Base-by-base conservation (phyloP, 1,140 invertebrate genomes). In the Psilanteris sp. region DNA sequence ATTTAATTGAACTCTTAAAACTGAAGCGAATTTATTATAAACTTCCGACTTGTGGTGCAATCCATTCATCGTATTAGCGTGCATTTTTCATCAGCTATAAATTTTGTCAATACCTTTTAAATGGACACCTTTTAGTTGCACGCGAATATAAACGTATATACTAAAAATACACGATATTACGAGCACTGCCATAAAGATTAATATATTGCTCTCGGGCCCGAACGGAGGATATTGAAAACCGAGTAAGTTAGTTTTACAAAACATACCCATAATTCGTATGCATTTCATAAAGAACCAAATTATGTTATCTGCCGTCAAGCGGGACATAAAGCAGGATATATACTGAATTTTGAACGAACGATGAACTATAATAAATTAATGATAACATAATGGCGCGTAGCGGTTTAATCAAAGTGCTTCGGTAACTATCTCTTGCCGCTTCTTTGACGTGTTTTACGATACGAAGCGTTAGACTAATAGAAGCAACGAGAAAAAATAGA, bases 351-450 rank as follows among this genome's bases (percentile, higher is more conserved):
- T 31, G 27, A 50, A 14, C 43, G 29, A 20, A 41, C 26, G 27
- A n/a, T 18, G 34, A 59, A 46, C 43, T 44, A 43, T 48, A 52
- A 61, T 71, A 61, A 71, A 71, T 71, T 71, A 71, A 62, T 61
- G 67, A 71, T 62, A 70, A 61, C 22, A 61, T 46, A 71, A 71
- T 61, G 39, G 54, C 57, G 27, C 48, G 41, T 57, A 37, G 46
- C 54, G 55, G 48, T 61, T 72, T 62, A 71, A 72, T 72, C 68
- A 64, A 62, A 55, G 48, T 46, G 48, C 46, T 44, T 31, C 54
- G 66, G 11, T 18, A 52, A 44, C 55, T 62, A 55, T 62, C 20
- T 29, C 50, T 37, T 31, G 57, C 18, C n/a, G 27, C 24, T 52
- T 34, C 54, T 70, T 52, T 59, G 54, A 59, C 66, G 66, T 70